Base-by-base conservation (phyloP, 1,140 invertebrate species). In the Pogonus chalceus region DNA sequence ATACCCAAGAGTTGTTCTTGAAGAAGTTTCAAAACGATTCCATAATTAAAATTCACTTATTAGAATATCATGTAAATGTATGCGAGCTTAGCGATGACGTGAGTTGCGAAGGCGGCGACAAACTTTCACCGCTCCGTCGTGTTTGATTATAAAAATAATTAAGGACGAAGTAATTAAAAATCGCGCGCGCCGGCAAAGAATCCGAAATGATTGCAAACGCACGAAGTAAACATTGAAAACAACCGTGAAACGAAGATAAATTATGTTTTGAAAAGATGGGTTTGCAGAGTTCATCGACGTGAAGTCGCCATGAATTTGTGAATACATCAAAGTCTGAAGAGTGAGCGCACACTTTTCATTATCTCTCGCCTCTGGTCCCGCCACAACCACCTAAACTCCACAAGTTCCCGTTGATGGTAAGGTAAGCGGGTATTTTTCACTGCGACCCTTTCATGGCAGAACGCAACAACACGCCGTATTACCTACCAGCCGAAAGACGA, bases 251-350 rank as follows among this genome's bases (percentile, higher is more conserved):
- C 65, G 65, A 67, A 65, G 65, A 67, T 67, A 65, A 67, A 67
- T 67, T 65, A 65, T 64, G 60, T 65, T 64, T 61, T 62, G 64
- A 63, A 67, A 65, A 65, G 65, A 67, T 67, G 64, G 64, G 65
- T 67, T 67, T 67, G 64, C 65, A 53, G 64, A 65, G 65, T 67
- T 67, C 65, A 67, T 67, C 65, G 65, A 67, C 65, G 64, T 61
- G 62, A 61, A 65, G 65, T 64, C 61, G 63, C 62, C 61, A 65
- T 65, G 65, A 67, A 67, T 67, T 67, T 65, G 64, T 64, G 62
- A 65, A 67, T 67, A 67, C 64, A 65, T 67, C 65, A 67, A 67
- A 67, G 65, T 67, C 65, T 62, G 60, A 62, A 65, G 61, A 60
- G 61, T 60, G 59, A 63, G 54, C 64, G 59, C 64, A 62, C 62